Evolutionary conservation across 2,888 invertebrate genomes (phyloP).

Genomic region (Adelognathus sp.): DNA sequence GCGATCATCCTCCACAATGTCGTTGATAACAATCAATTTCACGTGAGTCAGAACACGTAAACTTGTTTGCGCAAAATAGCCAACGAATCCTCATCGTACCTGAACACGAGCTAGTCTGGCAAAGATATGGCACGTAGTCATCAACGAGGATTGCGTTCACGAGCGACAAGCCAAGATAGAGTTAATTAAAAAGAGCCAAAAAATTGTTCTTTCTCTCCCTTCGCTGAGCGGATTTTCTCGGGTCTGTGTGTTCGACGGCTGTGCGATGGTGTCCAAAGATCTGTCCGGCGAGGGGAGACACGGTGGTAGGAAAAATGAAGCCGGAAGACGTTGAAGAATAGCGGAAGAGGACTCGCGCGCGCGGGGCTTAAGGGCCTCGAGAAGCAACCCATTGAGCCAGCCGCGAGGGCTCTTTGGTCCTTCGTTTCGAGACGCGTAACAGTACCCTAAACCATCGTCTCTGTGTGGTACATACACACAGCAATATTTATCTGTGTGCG

Average conservation of each 20-base stretch:
- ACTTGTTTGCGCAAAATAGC: background rate
- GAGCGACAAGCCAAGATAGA: constrained; percentile 5
- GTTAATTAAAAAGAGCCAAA: constrained; percentile 37
- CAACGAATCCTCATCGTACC: background rate
- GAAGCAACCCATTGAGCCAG: constrained; percentile 67
- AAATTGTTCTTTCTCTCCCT: background rate
- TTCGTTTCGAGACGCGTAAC: constrained; percentile 22
- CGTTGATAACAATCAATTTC: background rate
- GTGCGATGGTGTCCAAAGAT: constrained; percentile 25
- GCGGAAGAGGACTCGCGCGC: constrained; percentile 71
- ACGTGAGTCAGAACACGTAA: background rate
- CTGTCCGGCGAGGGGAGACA: background rate
- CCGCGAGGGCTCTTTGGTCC: constrained; percentile 30
- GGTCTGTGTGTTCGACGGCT: background rate
- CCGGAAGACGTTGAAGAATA: constrained; percentile 74
- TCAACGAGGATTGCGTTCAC: constrained; percentile 16
- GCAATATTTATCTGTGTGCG: background rate
- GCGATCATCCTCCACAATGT: background rate
- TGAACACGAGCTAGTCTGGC: background rate
- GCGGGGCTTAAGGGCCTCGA: constrained; percentile 71
- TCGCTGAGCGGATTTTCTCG: background rate
- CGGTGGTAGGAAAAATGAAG: constrained; percentile 55
- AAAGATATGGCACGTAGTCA: constrained; percentile 44
- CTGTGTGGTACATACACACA: background rate
- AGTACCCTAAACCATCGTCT: background rate